A percentile compares a stretch with the other conserved stretches of the same genome.
Evolutionary conservation across 2,888 invertebrate species (phyloP).

Genomic region (Cremastinae sp.): DNA sequence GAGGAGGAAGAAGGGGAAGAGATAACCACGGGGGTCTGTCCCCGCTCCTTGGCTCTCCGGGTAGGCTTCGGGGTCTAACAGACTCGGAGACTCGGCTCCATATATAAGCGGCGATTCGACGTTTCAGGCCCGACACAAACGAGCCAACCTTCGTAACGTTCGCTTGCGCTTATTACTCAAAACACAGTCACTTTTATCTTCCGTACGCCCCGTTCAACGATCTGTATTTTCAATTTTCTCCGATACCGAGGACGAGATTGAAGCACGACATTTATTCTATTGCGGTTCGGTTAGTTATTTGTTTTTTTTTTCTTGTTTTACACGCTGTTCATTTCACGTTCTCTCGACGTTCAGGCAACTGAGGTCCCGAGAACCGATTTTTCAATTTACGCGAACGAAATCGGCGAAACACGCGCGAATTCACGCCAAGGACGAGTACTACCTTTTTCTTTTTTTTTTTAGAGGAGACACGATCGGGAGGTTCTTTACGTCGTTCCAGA

Average conservation of each 20-base stretch:
- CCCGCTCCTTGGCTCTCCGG: conserved; percentile 63
- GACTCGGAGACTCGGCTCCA: conserved; percentile 68
- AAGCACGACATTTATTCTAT: not conserved
- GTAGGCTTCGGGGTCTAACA: conserved; percentile 35
- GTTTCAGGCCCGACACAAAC: conserved; percentile 79
- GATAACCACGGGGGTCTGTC: not conserved
- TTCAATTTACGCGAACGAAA: conserved; percentile 43
- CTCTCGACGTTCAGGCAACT: too few relatives aligned
- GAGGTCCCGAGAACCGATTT: conserved; percentile 9
- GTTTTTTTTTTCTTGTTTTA: conserved; percentile 1
- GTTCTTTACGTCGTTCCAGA: conserved; percentile 12
- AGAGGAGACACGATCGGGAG: conserved; percentile 2
- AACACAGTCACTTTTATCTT: not conserved
- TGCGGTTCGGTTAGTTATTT: conserved; percentile 41
- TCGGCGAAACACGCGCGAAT: conserved; percentile 30
- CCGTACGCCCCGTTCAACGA: too few relatives aligned
- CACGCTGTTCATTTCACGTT: too few relatives aligned
- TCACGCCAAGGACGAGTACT: not conserved
- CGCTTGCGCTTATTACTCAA: conserved; percentile 53
- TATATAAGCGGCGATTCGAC: conserved; percentile 79
- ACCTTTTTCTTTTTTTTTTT: conserved; percentile 2
- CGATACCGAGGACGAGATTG: too few relatives aligned
- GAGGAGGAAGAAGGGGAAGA: conserved; percentile 42
- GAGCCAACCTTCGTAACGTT: conserved; percentile 79
- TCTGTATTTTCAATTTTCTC: not conserved